Base-by-base conservation (phyloP, 2,797 vertebrate genomes). In the Chloroceryle inda region DNA sequence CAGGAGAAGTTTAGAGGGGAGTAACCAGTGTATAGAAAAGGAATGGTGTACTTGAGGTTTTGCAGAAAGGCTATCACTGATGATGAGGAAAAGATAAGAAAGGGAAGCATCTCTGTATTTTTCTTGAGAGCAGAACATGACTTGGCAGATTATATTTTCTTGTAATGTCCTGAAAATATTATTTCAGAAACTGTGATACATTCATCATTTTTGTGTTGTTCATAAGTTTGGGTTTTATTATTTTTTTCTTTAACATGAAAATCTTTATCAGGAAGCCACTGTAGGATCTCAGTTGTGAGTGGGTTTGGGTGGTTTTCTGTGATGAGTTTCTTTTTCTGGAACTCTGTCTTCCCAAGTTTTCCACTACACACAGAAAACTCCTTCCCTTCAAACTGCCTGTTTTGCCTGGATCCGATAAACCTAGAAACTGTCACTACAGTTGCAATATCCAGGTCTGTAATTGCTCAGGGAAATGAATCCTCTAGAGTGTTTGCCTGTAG, bases 401-500 rank as follows among this genome's bases (percentile, higher is more conserved):
- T 96, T 84, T 64, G 9, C 77, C 92, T 58, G 63, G 79, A 78
- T 69, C 68, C 52, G 50, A 77, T 66, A 66, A 87, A 90, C 93
- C 73, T 95, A 73, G 88, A 96, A 95, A 93, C 96, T 26, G 84
- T 97, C 18, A 3, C 97, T 96, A 91, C 87, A 96, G 94, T 92
- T 93, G 97, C 96, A 88, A 68, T 95, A 89, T 85, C 76, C 84
- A 68, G 44, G 84, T 66, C 5, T 42, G 89, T 97, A 96, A 96
- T 75, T 87, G 95, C 92, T 93, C 27, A 68, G 97, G 97, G 95
- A 98, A 97, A 94, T 94, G 88, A 92, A 64, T 82, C 42, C 88
- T 95, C 92, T 42, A 58, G 94, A 53, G 96, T 64, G 55, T 66
- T 96, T 3, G 13, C 79, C 88, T 90, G 64, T 82, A 68, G 86